A percentile compares a stretch with the other conserved stretches of the same genome.
Evolutionary conservation across 2,888 invertebrate genomes (phyloP).

Genomic region (Idaea dimidiata): DNA sequence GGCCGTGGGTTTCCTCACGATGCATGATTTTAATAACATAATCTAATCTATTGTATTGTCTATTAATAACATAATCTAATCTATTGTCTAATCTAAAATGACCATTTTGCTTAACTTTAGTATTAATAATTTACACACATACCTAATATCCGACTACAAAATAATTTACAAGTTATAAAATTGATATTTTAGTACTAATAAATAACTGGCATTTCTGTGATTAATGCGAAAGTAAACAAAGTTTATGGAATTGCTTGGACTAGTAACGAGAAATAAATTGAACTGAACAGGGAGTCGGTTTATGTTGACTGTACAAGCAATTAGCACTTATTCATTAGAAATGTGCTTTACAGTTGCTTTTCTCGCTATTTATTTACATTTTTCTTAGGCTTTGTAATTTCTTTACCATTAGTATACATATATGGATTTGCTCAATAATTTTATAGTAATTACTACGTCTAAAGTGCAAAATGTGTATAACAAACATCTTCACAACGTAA

Average conservation of each 20-base stretch:
- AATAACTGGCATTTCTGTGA: not conserved
- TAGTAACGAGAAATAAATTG: not conserved
- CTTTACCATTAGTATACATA: not conserved
- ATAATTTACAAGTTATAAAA: not conserved
- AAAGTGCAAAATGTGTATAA: too few species aligned
- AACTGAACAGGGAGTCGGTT: not conserved
- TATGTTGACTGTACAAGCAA: not conserved
- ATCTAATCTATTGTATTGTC: too few species aligned
- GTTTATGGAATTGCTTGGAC: not conserved
- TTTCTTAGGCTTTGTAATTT: not conserved
- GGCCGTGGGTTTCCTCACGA: too few species aligned
- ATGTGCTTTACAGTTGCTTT: not conserved
- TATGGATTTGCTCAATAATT: not conserved
- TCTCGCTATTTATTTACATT: not conserved
- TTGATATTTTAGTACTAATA: not conserved
- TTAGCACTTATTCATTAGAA: not conserved
- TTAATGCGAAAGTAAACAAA: not conserved
- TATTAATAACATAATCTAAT: too few species aligned
- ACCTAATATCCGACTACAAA: not conserved
- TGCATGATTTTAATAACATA: too few species aligned
- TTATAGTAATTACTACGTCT: not conserved
- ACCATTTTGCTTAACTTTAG: not conserved
- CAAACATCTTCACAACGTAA: too few species aligned
- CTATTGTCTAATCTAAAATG: too few species aligned
- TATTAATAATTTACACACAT: not conserved